Evolutionary conservation across 2,113 vertebrate genomes (phyloP), one percentile per base, ranked within the genome.

Genomic region (Percina caprodes): DNA sequence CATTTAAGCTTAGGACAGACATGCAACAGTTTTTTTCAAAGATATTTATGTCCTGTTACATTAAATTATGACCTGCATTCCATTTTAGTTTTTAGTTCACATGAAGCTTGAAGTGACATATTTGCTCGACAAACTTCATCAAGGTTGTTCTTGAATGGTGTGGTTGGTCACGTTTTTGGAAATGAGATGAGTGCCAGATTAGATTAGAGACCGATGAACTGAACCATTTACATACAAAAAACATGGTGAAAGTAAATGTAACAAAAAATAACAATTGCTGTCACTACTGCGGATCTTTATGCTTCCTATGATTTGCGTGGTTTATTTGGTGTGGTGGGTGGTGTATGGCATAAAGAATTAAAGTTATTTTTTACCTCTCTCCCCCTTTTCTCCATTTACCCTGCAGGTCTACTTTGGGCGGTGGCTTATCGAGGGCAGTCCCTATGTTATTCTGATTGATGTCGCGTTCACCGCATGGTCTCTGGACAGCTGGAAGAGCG

Each of bases 381-480:
- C 11, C 54, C 39, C 11, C 13, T 24, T 69, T 70, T 46, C n/a
- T 54, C 6, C 15, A 15, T 63, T 26, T 45, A 42, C n/a, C 52
- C 16, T 24, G 1, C 80, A 98, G 97, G 92, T 98, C 39, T 97
- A 97, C 83, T 98, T 97, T 59, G 97, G 97, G 0, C 96, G 97
- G 62, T 98, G 97, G 97, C 93, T 98, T 72, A 98, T 98, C 5
- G 97, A 98, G 88, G 97, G 97, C 5, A 94, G 96, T 24, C 97
- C 97, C 0, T 96, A 97, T 2, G 97, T 98, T 45, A 84, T 98
- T 81, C 95, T 98, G 74, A 95, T 98, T 18, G 97, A 98, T 3
- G 96, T 98, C 2, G 96, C 77, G 4, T 97, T 97, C 88, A 97
- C 97, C 0, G 96, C 96, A 63, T 98, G 97, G 97, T 97, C 96